Evolutionary conservation across 2,113 vertebrate species (phyloP).

Genomic region (Prietella phreatophila): DNA sequence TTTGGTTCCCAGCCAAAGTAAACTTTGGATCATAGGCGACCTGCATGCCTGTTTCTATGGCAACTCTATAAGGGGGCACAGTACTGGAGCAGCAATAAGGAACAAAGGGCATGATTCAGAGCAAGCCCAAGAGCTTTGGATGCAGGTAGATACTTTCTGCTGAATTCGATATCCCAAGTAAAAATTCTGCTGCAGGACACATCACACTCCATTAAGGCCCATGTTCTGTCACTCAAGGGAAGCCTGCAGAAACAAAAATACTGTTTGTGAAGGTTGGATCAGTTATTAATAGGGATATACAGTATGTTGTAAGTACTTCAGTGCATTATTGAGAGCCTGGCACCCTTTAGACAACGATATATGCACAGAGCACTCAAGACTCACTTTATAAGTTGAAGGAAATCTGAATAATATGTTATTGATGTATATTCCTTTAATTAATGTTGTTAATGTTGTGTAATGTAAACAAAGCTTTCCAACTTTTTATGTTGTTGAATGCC

Average conservation of each 20-base stretch:
- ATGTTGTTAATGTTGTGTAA: background rate
- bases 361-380: constrained; percentile 22
- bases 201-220: constrained; percentile 67
- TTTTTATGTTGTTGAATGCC: background rate
- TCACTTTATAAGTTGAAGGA: constrained; percentile 41
- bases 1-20: constrained; percentile 80
- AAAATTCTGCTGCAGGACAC: constrained; percentile 58
- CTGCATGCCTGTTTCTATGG: constrained; percentile 66
- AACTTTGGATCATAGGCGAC: constrained; percentile 70
- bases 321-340: constrained; percentile 59
- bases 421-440: background rate
- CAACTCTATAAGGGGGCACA: constrained; percentile 60
- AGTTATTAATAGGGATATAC: constrained; percentile 63
- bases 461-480: background rate
- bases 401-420: constrained; percentile 24
- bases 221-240: constrained; percentile 68
- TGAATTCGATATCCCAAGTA: constrained; percentile 58
- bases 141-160: constrained; percentile 65
- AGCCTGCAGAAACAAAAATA: constrained; percentile 65
- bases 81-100: constrained; percentile 65
- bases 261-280: constrained; percentile 63
- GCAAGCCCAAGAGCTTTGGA: constrained; percentile 53
- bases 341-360: constrained; percentile 37
- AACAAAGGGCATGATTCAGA: constrained; percentile 82
- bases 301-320: constrained; percentile 61